These are phyloP conservation scores for Numenius phaeopus DNA, from an alignment of 2,797 vertebrate genomes.

Conservation along the genomic window DNA sequence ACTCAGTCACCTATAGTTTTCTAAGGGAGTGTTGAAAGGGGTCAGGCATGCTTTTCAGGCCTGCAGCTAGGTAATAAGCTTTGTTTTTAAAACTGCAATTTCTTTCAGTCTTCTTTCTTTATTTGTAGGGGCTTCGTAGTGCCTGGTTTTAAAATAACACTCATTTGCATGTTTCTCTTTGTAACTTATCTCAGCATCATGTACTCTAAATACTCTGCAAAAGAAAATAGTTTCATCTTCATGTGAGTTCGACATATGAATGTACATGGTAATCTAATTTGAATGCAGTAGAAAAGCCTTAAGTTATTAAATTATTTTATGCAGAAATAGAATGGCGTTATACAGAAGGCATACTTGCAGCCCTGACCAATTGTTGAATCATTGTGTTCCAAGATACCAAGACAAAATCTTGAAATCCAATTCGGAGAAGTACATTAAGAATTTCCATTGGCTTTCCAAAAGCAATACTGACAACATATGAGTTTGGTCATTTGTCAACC, in stretches of 20 bases:
- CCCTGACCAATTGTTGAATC: not conserved
- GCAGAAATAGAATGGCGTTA: not conserved
- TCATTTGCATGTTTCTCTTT: not conserved
- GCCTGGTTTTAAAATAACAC: not conserved
- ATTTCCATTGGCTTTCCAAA: not conserved
- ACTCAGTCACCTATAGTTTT: rapidly evolving
- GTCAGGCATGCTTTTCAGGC: rapidly evolving
- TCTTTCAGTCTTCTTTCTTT: not conserved
- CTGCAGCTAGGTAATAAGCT: not conserved
- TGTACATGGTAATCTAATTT: rapidly evolving
- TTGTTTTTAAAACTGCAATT: not conserved
- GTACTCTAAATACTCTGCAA: not conserved
- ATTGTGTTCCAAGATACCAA: not conserved
- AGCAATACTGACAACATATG: not conserved
- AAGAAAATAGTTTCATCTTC: not conserved
- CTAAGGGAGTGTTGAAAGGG: rapidly evolving
- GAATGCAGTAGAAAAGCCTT: not conserved
- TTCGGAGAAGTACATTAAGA: not conserved
- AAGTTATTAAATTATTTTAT: not conserved
- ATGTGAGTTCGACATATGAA: rapidly evolving
- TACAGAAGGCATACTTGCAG: not conserved
- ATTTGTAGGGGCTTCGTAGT: not conserved
- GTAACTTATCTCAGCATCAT: not conserved
- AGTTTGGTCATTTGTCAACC: not conserved
- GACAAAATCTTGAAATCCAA: not conserved